Evolutionary conservation across 2,888 invertebrate species (phyloP).

Genomic region (Philhelius pedissequus): DNA sequence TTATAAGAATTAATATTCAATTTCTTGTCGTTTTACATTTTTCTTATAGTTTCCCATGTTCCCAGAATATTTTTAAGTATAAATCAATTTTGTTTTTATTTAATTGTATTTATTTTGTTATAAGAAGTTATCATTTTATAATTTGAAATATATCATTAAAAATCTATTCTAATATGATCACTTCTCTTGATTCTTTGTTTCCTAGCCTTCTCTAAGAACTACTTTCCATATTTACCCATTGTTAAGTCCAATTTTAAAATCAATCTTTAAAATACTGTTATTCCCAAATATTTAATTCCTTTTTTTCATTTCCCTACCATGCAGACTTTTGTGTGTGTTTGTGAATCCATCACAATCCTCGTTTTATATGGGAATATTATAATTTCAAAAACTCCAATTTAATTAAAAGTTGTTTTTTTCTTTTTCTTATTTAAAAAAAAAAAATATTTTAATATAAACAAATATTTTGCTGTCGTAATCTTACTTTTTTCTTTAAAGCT

Average conservation of each 20-base stretch:
- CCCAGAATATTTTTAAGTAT: not conserved
- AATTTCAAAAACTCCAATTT: not conserved
- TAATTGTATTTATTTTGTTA: not conserved
- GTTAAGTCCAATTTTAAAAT: conserved; percentile 15
- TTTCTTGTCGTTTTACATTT: conserved; percentile 5
- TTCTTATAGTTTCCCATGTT: not conserved
- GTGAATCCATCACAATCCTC: conserved; percentile 33
- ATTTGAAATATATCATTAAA: not conserved
- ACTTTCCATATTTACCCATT: conserved; percentile 31
- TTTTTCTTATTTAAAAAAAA: not conserved
- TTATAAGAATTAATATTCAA: not conserved
- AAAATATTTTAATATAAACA: not conserved
- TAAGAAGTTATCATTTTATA: not conserved
- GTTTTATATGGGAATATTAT: not conserved
- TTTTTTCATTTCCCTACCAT: conserved; percentile 46
- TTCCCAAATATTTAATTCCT: conserved; percentile 9
- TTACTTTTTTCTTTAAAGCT: not conserved
- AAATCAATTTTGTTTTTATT: not conserved
- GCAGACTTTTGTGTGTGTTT: conserved; percentile 12
- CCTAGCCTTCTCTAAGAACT: conserved; percentile 28
- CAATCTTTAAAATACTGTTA: not conserved
- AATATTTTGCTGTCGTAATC: conserved; percentile 5
- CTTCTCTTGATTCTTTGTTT: conserved; percentile 30
- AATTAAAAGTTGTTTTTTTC: not conserved
- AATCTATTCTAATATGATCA: conserved; percentile 20